These are phyloP conservation scores for Gymnorhina tibicen DNA, from an alignment of 2,113 vertebrate species.

Conservation along the genomic window DNA sequence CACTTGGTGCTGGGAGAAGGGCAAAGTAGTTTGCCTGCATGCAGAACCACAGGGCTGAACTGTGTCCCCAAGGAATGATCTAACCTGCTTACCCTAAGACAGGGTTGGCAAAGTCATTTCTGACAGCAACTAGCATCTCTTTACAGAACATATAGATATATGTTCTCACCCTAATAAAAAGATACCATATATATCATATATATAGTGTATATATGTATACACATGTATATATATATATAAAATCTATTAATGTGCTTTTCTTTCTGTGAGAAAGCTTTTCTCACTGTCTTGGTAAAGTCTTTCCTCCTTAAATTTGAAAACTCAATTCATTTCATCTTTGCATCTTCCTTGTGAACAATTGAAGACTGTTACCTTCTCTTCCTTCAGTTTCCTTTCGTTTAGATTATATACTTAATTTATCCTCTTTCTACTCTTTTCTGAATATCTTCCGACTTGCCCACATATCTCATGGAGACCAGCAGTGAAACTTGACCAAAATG, in stretches of 20 bases:
- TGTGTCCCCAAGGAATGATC: not conserved
- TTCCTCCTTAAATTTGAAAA: not conserved
- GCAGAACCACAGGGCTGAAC: not conserved
- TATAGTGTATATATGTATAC: too few relatives aligned
- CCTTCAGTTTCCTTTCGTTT: not conserved
- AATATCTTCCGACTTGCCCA: not conserved
- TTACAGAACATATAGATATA: not conserved
- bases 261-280: not conserved
- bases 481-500: not conserved
- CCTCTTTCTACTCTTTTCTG: not conserved
- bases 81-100: not conserved
- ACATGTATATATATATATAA: not conserved
- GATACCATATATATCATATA: not conserved
- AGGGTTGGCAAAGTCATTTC: not conserved
- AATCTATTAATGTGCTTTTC: not conserved
- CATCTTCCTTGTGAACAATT: not conserved
- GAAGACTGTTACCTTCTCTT: not conserved
- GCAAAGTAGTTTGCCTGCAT: not conserved
- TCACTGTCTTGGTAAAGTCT: not conserved
- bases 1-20: not conserved
- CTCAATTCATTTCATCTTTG: not conserved
- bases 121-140: not conserved
- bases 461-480: not conserved
- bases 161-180: not conserved
- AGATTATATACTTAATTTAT: not conserved